Evolutionary conservation across 1,140 invertebrate species (phyloP).

Genomic region (Samia ricini): DNA sequence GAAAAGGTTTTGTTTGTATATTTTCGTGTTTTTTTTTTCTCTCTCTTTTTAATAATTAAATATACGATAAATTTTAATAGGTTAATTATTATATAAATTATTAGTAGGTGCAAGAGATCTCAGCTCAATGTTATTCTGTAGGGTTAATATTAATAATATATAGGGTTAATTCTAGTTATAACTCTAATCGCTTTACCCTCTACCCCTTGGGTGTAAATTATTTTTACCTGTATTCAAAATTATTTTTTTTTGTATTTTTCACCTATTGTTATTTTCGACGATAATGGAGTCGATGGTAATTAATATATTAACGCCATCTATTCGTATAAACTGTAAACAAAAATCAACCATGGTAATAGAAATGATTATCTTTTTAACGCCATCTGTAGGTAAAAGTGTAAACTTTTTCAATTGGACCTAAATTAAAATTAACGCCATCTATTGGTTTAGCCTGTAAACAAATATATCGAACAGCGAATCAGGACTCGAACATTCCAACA

Average conservation of each 20-base stretch:
- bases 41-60: neutral
- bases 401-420: neutral
- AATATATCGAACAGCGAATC: neutral
- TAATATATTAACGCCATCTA: neutral
- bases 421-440: neutral
- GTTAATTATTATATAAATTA: constrained; percentile 50
- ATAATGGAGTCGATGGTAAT: too few relatives aligned
- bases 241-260: neutral
- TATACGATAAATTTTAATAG: constrained; percentile 14
- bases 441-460: neutral
- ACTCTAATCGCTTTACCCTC: constrained; percentile 56
- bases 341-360: too few relatives aligned
- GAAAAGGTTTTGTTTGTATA: neutral
- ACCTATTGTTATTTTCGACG: neutral
- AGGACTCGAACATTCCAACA: constrained; percentile 44
- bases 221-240: constrained; percentile 2
- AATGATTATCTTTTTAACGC: too few relatives aligned
- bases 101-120: constrained; percentile 73
- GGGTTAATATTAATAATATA: constrained; percentile 37
- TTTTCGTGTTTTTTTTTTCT: too few relatives aligned
- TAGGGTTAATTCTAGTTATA: constrained; percentile 55
- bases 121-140: constrained; percentile 73
- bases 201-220: constrained; percentile 36
- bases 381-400: too few relatives aligned
- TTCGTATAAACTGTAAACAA: too few relatives aligned